A percentile compares a stretch with the other conserved stretches of the same genome.
These are phyloP conservation scores for Neoascia interrupta DNA, from an alignment of 2,888 invertebrate species.

Conservation along the genomic window DNA sequence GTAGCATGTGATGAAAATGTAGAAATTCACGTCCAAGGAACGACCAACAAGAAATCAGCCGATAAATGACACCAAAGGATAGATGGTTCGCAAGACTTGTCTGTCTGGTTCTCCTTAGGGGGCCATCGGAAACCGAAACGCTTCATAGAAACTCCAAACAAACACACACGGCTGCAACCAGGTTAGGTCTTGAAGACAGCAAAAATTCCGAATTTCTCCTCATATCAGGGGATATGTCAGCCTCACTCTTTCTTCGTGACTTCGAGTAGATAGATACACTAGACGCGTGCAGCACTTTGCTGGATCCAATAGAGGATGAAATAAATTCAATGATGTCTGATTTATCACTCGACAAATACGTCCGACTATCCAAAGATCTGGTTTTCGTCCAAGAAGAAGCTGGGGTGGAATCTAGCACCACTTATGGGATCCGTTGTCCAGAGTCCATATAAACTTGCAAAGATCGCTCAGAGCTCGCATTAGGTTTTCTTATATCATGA, in stretches of 20 bases:
- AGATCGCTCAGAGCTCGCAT: slow-evolving; percentile 77
- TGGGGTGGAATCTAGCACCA: slow-evolving; percentile 39
- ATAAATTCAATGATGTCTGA: slow-evolving; percentile 55
- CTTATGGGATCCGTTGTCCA: slow-evolving; percentile 26
- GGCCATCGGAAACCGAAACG: slow-evolving; percentile 23
- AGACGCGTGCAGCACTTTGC: slow-evolving; percentile 22
- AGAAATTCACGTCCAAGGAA: slow-evolving; percentile 14
- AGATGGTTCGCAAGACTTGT: slow-evolving; percentile 25
- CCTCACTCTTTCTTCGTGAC: background rate
- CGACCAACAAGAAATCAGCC: slow-evolving; percentile 7
- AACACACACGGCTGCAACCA: too few species aligned
- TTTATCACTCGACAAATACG: slow-evolving; percentile 19
- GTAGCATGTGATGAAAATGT: background rate
- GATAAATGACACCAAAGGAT: slow-evolving; percentile 21
- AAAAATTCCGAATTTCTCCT: slow-evolving; percentile 46
- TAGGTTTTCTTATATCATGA: slow-evolving; percentile 78
- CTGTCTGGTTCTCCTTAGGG: slow-evolving; percentile 33
- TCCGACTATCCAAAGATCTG: slow-evolving; percentile 33
- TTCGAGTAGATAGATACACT: slow-evolving; percentile 7
- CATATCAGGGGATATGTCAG: slow-evolving; percentile 1
- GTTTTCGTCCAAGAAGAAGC: slow-evolving; percentile 42
- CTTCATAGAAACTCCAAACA: too few species aligned
- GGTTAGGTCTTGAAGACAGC: background rate
- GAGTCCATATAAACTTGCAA: slow-evolving; percentile 78
- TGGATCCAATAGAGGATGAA: slow-evolving; percentile 55